phyloP scores from a whole-genome alignment of 1,140 invertebrate species.

The Drosophila aff. region DNA sequence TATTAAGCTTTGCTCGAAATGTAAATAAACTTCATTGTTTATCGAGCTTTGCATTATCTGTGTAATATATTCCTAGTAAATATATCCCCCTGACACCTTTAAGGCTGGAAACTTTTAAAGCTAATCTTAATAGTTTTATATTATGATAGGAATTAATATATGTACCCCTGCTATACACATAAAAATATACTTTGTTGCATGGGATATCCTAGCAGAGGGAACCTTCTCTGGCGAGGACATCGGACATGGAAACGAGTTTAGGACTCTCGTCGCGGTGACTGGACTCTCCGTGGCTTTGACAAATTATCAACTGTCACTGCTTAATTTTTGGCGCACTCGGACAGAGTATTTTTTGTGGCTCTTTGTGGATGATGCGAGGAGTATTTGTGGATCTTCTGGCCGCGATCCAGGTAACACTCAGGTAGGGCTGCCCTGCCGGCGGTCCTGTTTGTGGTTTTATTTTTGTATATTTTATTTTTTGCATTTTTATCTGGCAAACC shows the following conservation, averaged over 20 bases:
- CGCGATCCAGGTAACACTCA: conserved; percentile 42
- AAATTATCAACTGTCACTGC: conserved; percentile 83
- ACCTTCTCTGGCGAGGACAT: conserved; percentile 4
- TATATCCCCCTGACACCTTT: neutral
- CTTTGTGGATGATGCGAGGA: conserved; percentile 24
- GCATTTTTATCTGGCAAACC: conserved; percentile 66
- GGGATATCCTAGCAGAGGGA: neutral
- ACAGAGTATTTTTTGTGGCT: conserved; percentile 50
- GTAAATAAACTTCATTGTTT: neutral
- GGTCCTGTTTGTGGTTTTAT: conserved; percentile 46
- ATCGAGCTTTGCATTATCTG: neutral
- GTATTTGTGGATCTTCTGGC: conserved; percentile 35
- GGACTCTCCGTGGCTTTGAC: conserved; percentile 68
- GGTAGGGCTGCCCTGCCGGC: conserved; percentile 25
- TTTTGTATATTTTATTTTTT: conserved; percentile 35
- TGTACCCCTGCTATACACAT: neutral
- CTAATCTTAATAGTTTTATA: conserved; percentile 3
- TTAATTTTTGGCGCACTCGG: conserved; percentile 81
- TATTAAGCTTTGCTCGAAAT: neutral
- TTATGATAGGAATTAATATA: conserved; percentile 7
- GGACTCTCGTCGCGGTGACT: conserved; percentile 36
- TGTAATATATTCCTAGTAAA: neutral
- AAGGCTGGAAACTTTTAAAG: neutral
- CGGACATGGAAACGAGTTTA: conserved; percentile 63
- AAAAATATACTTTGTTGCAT: neutral